Evolutionary conservation across 2,113 vertebrate genomes (phyloP), one percentile per base, ranked within the genome.

Genomic region (Datnioides undecimradiatus): DNA sequence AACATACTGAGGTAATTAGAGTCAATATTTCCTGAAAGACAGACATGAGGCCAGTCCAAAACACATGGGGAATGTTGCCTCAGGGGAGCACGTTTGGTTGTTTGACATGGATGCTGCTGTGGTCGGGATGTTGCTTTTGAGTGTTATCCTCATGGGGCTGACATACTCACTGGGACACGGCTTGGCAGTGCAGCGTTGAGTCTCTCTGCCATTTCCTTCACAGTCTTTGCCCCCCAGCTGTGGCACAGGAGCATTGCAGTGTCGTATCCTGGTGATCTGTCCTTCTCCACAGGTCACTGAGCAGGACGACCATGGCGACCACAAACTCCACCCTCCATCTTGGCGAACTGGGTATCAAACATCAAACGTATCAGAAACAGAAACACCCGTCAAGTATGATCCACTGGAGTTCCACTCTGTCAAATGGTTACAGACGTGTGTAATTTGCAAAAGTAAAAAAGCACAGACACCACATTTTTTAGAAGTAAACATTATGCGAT

Each of bases 261-360:
- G 97, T 3, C 98, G 96, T 67, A 99, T 98, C 73, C 97, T 96
- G 0, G 98, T 99, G 91, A 98, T 96, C 59, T 97, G 97, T 71
- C 98, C 98, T 1, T 93, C 82, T 11, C 97, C 98, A 8, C 98
- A 99, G 17, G 96, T 97, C 60, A 96, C 96, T 0, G 98, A 97
- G 90, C 98, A 99, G 2, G 98, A 97, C 0, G 98, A 99, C 98
- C 98, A 99, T 0, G 98, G 98, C 0, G 98, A 99, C 98, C 98
- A 99, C 88, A 99, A 94, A 85, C 98, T 99, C 98, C 98, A 99
- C 48, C 96, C 97, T 16, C 98, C 98, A 7, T 99, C 94, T 40
- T 98, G 97, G 67, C 96, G 97, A 82, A 99, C 98, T 99, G 80
- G 45, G 25, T n/a, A 51, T 81, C 23, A 83, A 67, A 80, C 38